Base-by-base conservation (phyloP, 2,113 vertebrate genomes). In the Aptenodytes patagonicus region DNA sequence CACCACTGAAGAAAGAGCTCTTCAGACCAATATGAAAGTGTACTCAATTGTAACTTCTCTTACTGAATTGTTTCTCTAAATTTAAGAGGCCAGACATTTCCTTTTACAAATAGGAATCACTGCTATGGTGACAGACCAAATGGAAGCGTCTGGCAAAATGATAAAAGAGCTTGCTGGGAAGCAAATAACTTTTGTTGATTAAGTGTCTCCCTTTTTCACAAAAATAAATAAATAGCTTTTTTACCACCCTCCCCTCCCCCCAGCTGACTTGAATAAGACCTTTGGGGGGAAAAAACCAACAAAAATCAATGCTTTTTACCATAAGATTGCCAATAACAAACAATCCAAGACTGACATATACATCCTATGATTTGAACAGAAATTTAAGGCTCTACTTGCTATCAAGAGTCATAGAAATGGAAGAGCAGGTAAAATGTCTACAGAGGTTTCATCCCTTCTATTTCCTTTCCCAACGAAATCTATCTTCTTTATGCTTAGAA, bases 201-300 rank as follows among this genome's bases (percentile, higher is more conserved):
- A 66, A 40, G 17, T 9, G 5, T 18, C 28, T 58, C n/a, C 11
- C 7, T 68, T 72, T 83, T 54, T 8, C 47, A 93, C 29, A 90
- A 51, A 69, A 77, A 51, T 9, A 49, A 40, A 54, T 13, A 64
- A 22, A 36, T 1, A 44, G 18, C 6, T 70, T 83, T 31, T 47
- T 18, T 19, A 55, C 13, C 7, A 32, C 10, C 21, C 13, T 6
- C 3, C 5, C 3, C 3, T 4, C 5, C 3, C 3, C 8, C 5
- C 26, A 10, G 13, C 8, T 54, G 14, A 77, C 21, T 6, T 80
- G 13, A 83, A 7, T 29, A 57, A 55, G 12, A 58, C 10, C 15
- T 65, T 2, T 9, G 7, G 4, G 2, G 9, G 24, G 8, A 72
- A 61, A 26, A 16, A 15, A 2, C 5, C 26, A 13, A 2, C 3